Percentiles rank a stretch among this genome's conserved stretches.
Conservation (phyloP, 2,888 invertebrate species). For the Troglohyphantes excavatus region DNA sequence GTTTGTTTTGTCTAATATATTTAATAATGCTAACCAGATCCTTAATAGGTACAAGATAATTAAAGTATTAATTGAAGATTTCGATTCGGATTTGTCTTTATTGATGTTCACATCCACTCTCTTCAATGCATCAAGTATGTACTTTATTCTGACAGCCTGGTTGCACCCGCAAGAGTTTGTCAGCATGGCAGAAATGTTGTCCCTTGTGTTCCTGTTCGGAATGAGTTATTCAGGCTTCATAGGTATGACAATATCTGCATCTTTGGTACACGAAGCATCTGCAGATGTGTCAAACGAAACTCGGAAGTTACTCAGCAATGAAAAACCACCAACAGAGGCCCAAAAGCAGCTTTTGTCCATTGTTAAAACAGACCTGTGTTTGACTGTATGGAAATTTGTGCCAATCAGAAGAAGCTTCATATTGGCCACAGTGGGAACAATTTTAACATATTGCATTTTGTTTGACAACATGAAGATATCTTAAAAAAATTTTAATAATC, state of each 20-base stretch:
- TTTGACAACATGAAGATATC: neutral
- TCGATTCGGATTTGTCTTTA: constrained; percentile 10
- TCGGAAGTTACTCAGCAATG: neutral
- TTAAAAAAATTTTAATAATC: too few relatives aligned
- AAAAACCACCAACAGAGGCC: neutral
- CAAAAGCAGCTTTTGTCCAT: neutral
- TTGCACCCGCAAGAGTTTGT: neutral
- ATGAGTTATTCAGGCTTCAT: neutral
- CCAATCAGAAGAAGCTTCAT: constrained; percentile 27
- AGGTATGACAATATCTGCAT: constrained; percentile 1
- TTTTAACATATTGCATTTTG: constrained; percentile 33
- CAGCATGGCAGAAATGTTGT: rapidly evolving
- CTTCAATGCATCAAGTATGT: neutral
- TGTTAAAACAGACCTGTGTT: neutral
- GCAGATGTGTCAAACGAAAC: neutral
- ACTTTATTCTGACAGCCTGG: neutral
- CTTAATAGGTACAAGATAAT: neutral
- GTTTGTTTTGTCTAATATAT: neutral
- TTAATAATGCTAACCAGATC: neutral
- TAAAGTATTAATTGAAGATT: neutral
- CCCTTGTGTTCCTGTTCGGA: neutral
- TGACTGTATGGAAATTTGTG: constrained; percentile 29
- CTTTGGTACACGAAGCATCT: neutral
- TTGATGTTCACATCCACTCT: constrained; percentile 16
- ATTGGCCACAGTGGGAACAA: constrained; percentile 8